Conservation (phyloP, 1,140 invertebrate species). For the Leptopilina boulardi region DNA sequence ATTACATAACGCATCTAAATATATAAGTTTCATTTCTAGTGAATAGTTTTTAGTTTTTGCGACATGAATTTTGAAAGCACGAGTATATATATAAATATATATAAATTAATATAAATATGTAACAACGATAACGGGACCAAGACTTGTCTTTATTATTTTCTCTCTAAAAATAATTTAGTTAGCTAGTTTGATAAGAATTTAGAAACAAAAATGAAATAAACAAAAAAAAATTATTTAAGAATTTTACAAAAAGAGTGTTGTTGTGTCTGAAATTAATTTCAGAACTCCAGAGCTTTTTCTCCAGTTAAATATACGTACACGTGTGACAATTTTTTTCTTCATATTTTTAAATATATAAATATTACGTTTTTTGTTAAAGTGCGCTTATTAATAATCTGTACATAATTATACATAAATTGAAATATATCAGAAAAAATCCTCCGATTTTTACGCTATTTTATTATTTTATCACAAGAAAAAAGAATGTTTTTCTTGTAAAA, state of each 20-base stretch:
- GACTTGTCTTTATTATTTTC: slow-evolving; percentile 20
- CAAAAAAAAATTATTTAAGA: not conserved
- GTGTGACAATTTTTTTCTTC: slow-evolving; percentile 7
- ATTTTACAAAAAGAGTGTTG: not conserved
- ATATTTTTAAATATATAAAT: not conserved
- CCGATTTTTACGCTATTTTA: not conserved
- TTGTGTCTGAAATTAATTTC: not conserved
- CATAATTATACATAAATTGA: not conserved
- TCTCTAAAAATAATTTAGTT: slow-evolving; percentile 3
- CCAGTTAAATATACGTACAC: slow-evolving; percentile 19
- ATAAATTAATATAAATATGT: not conserved
- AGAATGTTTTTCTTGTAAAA: too few species aligned
- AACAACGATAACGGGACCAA: slow-evolving; percentile 27
- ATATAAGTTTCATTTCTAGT: slow-evolving; percentile 4
- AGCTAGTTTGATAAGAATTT: slow-evolving; percentile 10
- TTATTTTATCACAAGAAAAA: not conserved
- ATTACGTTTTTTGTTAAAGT: not conserved
- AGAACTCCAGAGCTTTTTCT: slow-evolving; percentile 29
- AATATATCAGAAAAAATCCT: not conserved
- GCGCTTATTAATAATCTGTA: not conserved
- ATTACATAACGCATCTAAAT: not conserved
- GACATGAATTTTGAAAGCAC: slow-evolving; percentile 7
- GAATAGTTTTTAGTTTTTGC: slow-evolving; percentile 24
- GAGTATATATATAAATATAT: too few species aligned
- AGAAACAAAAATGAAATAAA: not conserved